These are phyloP conservation scores for Pluvianellus socialis DNA, from an alignment of 2,113 vertebrate species.

Conservation along the genomic window DNA sequence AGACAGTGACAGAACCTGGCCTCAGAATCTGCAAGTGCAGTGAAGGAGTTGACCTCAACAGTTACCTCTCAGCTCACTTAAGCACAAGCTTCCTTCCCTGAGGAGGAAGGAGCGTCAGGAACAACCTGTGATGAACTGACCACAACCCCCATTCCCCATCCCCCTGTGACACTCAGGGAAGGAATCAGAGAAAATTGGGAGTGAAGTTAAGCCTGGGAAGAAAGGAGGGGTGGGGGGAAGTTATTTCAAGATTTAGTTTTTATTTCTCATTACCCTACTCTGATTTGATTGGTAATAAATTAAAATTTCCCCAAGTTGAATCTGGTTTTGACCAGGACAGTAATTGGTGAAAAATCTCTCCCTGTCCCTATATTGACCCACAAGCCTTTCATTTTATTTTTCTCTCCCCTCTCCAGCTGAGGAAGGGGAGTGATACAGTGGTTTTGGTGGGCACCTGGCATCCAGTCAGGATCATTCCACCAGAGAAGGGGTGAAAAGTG, in stretches of 20 bases:
- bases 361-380: background rate
- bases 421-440: background rate
- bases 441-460: background rate
- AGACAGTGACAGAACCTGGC: background rate
- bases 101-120: no score
- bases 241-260: background rate
- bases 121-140: background rate
- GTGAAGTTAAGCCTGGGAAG: background rate
- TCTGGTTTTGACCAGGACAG: background rate
- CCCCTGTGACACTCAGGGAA: background rate
- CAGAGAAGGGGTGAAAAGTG: background rate
- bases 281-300: background rate
- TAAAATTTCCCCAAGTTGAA: background rate
- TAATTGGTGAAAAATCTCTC: background rate
- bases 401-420: background rate
- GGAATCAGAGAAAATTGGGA: background rate
- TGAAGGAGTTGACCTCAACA: background rate
- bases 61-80: background rate
- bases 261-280: background rate
- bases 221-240: background rate
- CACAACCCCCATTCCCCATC: background rate
- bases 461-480: background rate
- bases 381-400: background rate
- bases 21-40: background rate
- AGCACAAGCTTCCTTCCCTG: background rate